phyloP scores from a whole-genome alignment of 2,797 vertebrate species.

The Podarcis lilfordi region DNA sequence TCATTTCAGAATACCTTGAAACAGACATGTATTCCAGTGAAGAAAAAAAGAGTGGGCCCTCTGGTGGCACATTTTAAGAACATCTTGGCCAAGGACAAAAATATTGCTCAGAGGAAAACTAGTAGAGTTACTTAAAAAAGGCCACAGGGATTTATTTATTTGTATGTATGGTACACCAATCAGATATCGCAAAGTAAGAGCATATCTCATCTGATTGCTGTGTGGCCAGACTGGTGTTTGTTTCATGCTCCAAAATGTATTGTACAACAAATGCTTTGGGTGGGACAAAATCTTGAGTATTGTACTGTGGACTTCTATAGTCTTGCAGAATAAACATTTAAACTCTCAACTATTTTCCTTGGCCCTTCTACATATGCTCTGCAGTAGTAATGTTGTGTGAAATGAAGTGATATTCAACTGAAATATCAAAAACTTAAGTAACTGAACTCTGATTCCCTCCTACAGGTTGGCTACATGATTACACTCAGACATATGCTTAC shows the following conservation, averaged over 20 bases:
- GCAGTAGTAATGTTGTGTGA: not conserved
- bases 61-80: not conserved
- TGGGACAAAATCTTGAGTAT: no score
- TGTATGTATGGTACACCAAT: not conserved
- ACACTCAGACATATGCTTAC: conserved; percentile 89
- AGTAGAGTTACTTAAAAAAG: not conserved
- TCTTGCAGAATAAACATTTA: not conserved
- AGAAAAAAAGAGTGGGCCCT: not conserved
- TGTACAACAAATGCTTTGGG: not conserved
- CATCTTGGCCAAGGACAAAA: not conserved
- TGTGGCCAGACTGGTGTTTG: not conserved
- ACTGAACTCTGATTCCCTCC: conserved; percentile 35
- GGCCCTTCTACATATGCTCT: not conserved
- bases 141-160: no score
- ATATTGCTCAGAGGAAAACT: not conserved
- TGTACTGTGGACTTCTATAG: not conserved
- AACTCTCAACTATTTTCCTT: not conserved
- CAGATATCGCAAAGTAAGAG: not conserved
- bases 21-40: not conserved
- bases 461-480: conserved; percentile 92
- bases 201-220: not conserved
- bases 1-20: not conserved
- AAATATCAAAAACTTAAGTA: conserved; percentile 27
- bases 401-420: not conserved
- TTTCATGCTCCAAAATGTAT: not conserved